Conservation (phyloP, 2,888 invertebrate species). For the Odontomyia ornata region DNA sequence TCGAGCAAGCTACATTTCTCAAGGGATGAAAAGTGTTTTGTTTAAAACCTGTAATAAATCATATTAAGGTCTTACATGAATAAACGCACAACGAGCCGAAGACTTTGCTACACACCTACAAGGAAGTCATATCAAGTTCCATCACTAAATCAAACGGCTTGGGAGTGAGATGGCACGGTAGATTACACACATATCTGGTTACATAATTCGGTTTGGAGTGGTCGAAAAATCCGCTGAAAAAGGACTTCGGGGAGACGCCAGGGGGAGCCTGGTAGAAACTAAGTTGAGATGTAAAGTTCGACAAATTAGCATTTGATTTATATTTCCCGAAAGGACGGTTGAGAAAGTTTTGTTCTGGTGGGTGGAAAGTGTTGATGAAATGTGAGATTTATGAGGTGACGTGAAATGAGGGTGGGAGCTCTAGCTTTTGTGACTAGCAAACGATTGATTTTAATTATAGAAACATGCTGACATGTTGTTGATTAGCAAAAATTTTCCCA, state of each 20-base stretch:
- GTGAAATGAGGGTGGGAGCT: too few relatives aligned
- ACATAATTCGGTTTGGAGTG: not conserved
- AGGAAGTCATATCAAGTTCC: not conserved
- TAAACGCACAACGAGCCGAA: not conserved
- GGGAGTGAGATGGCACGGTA: not conserved
- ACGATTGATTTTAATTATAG: too few relatives aligned
- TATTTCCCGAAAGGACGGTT: not conserved
- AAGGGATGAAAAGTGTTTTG: constrained; percentile 3
- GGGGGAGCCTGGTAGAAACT: not conserved
- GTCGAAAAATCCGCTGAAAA: not conserved
- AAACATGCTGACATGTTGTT: too few relatives aligned
- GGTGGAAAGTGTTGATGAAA: not conserved
- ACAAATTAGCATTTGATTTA: constrained; percentile 26
- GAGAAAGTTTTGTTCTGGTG: not conserved
- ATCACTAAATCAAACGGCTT: not conserved
- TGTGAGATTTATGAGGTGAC: not conserved
- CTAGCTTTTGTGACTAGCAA: too few relatives aligned
- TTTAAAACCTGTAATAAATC: constrained; percentile 6
- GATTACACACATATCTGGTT: not conserved
- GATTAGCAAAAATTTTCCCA: too few relatives aligned
- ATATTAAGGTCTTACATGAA: not conserved
- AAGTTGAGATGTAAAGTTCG: not conserved
- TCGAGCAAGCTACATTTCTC: not conserved
- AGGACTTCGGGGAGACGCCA: not conserved
- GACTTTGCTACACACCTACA: not conserved